These are phyloP conservation scores for Ceyx erithaca DNA, from an alignment of 2,797 vertebrate species.

Conservation along the genomic window DNA sequence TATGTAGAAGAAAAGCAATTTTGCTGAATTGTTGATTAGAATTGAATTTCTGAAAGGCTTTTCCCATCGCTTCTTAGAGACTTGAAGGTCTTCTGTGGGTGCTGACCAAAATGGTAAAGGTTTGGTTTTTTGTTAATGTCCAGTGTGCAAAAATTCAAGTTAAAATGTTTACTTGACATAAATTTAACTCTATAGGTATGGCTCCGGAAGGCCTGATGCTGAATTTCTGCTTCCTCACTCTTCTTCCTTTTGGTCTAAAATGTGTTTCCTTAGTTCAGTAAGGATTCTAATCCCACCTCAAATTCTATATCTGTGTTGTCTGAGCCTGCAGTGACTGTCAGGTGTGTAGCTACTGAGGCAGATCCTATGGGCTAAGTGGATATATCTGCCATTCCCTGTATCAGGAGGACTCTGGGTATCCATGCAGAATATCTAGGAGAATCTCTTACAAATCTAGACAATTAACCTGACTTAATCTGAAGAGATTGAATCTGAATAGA, in stretches of 20 bases:
- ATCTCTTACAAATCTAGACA: background rate
- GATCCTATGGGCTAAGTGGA: background rate
- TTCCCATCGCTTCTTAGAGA: background rate
- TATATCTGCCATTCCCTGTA: background rate
- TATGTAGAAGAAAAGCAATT: background rate
- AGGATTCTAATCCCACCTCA: background rate
- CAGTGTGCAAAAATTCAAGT: background rate
- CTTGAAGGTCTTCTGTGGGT: background rate
- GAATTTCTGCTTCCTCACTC: background rate
- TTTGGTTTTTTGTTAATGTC: background rate
- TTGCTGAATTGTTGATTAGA: background rate
- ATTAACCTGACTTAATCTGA: background rate
- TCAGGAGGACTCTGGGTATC: background rate
- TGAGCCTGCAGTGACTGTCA: background rate
- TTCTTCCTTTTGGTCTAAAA: background rate
- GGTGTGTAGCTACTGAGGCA: background rate
- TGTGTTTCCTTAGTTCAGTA: background rate
- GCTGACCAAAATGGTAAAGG: background rate
- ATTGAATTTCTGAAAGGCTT: background rate
- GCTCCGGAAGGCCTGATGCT: background rate
- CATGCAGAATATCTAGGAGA: background rate
- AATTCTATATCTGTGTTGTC: background rate
- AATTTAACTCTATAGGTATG: background rate
- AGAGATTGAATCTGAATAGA: background rate
- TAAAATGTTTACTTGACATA: background rate